phyloP scores from a whole-genome alignment of 2,797 vertebrate genomes.

The Nothura maculosa region DNA sequence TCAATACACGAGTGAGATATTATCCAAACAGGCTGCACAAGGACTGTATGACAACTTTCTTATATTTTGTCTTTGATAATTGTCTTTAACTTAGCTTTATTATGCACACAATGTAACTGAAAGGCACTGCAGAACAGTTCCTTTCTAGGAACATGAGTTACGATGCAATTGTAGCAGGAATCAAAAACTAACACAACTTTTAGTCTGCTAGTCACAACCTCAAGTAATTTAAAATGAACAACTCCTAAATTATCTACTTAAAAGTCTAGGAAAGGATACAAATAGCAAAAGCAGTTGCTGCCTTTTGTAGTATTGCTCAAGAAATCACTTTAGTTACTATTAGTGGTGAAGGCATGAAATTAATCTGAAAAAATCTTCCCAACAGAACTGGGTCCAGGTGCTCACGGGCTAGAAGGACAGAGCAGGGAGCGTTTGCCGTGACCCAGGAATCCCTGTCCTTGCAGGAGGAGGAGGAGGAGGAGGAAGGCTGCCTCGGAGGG shows the following conservation, averaged over 20 bases:
- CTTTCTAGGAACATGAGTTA: not conserved
- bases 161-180: not conserved
- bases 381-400: not conserved
- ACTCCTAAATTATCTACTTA: not conserved
- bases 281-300: slow-evolving; percentile 8
- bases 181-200: not conserved
- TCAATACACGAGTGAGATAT: not conserved
- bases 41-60: not conserved
- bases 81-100: not conserved
- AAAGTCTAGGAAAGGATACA: not conserved
- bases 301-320: not conserved
- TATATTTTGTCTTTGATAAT: not conserved
- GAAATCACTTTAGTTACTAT: not conserved
- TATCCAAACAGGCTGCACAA: not conserved
- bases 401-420: not conserved
- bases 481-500: not conserved
- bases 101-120: not conserved
- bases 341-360: not conserved
- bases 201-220: not conserved
- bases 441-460: not conserved
- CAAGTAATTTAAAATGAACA: not conserved
- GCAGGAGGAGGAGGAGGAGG: not conserved
- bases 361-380: slow-evolving; percentile 18
- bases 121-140: not conserved
- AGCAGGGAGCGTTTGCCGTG: not conserved